Evolutionary conservation across 2,113 vertebrate species (phyloP), one percentile per base, ranked within the genome.

Genomic region (Ovis aries): DNA sequence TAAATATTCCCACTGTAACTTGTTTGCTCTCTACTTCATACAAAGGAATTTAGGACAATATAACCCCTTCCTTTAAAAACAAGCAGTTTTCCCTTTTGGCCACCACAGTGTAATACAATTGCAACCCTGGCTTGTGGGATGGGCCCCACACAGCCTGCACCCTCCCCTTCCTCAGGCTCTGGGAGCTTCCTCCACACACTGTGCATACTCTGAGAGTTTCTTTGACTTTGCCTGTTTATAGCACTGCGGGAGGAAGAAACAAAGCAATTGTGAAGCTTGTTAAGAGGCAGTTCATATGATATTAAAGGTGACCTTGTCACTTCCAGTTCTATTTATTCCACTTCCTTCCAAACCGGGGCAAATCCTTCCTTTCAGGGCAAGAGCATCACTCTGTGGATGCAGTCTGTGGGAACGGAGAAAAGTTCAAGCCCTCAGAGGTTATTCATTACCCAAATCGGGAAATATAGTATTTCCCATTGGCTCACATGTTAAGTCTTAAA

Each of bases 121-220:
- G 95, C 91, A 93, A 98, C 91, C 93, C 98, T 74, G 48, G 50
- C 83, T 29, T 95, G 91, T 89, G 96, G 95, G 90, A 98, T 82
- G 98, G 99, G 98, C 97, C 99, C 99, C 27, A 55, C 97, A 98
- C 99, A 98, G 99, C 98, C 97, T 98, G 97, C 97, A 99, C 99
- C 98, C 99, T 98, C 91, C 99, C 99, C 99, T 99, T 99, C 98
- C 99, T 99, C 74, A 98, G 97, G 98, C 98, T 98, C 99, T 99
- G 95, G 97, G 98, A 29, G 99, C 99, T 99, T 99, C 99, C 99
- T 99, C 84, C n/a, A 1, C 98, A 97, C 99, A 98, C 98, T 99
- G 98, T 99, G 99, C 99, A 78, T 67, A 96, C 99, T 99, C 99
- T 91, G 98, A 98, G 88, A 97, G 98, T 99, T 99, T 99, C 97